A percentile compares a stretch with the other conserved stretches of the same genome.
These are phyloP conservation scores for Laterallus jamaicensis DNA, from an alignment of 2,113 vertebrate genomes.

Conservation along the genomic window DNA sequence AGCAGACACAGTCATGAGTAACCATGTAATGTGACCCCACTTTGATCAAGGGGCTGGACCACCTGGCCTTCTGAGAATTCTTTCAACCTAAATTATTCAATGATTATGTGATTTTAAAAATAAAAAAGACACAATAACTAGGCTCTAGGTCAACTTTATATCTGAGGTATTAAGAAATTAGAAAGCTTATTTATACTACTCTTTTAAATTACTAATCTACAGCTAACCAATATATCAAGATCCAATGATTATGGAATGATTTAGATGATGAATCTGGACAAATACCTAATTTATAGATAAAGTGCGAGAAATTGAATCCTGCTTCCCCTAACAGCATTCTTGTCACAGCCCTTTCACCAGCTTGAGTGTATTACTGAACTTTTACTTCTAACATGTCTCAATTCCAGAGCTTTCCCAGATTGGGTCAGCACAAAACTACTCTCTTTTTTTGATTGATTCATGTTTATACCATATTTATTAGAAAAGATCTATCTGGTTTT, in stretches of 20 bases:
- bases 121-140: neutral
- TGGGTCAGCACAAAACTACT: neutral
- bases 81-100: neutral
- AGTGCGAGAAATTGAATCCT: neutral
- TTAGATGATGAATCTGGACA: neutral
- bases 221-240: neutral
- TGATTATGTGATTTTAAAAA: neutral
- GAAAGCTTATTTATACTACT: neutral
- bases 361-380: neutral
- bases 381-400: neutral
- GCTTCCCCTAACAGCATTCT: neutral
- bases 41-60: neutral
- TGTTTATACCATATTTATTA: neutral
- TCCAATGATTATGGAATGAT: neutral
- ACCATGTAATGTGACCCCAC: no score
- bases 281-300: neutral
- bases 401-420: neutral
- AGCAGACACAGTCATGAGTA: neutral
- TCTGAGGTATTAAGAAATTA: neutral
- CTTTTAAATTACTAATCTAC: neutral
- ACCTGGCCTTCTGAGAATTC: fast-evolving
- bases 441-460: neutral
- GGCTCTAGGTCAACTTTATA: neutral
- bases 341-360: neutral
- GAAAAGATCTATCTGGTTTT: neutral